Percentiles rank a stretch among this genome's conserved stretches.
Conservation (phyloP, 1,140 invertebrate genomes). For the Eubasilissa regina region DNA sequence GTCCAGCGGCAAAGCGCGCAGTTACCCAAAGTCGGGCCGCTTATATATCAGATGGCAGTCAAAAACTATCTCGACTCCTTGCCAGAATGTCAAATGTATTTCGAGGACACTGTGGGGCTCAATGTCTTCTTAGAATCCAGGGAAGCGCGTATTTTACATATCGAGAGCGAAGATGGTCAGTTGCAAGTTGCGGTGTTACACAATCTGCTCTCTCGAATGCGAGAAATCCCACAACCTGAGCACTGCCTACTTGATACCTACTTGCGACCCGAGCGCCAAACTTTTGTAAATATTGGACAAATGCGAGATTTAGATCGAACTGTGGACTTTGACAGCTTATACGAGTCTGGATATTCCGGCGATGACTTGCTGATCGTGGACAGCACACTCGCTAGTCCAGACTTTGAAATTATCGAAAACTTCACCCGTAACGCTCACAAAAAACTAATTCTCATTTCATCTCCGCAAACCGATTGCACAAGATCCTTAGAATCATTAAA, state of each 20-base stretch:
- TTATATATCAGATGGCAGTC: neutral
- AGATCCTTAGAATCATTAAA: too few species aligned
- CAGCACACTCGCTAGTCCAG: neutral
- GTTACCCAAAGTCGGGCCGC: neutral
- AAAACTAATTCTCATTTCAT: neutral
- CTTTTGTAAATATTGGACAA: neutral
- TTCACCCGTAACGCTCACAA: neutral
- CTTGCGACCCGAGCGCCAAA: neutral
- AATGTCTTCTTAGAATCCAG: neutral
- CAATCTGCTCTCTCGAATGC: neutral
- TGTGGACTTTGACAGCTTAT: neutral
- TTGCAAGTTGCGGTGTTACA: neutral
- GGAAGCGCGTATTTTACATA: neutral
- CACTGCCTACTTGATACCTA: neutral
- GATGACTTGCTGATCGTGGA: neutral
- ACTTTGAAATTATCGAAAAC: neutral
- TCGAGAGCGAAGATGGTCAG: neutral
- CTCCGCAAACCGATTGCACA: neutral
- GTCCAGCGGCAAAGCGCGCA: neutral
- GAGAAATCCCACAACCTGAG: too few species aligned
- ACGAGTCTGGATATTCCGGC: neutral
- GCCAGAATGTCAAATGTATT: neutral
- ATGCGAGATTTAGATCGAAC: neutral
- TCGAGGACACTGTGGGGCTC: neutral
- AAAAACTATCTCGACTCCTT: neutral